Base-by-base conservation (phyloP, 2,888 invertebrate genomes). In the Sabellastarte sp. region DNA sequence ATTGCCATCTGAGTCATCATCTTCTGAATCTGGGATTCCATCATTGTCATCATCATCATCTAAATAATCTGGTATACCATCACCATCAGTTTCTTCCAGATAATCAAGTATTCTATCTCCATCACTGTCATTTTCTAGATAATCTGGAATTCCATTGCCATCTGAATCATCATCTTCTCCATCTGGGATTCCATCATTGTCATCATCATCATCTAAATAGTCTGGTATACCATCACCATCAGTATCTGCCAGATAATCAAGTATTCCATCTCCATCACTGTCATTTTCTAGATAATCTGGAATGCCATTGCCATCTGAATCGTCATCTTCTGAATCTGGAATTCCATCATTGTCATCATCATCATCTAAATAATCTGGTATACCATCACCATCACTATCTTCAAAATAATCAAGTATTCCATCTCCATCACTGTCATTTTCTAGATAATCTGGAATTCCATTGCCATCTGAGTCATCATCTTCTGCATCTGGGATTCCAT, bases 41-140 rank as follows among this genome's bases (percentile, higher is more conserved):
- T 80, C 80, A 69, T 80, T 79, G 0, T 77, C 80, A 73, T 79
- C 78, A 15, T 62, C 67, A 60, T 79, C 79, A 74, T 68, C 64
- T 32, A 50, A 31, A 26, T 60, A 20, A 63, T 69, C 73, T 1
- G 80, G 79, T 31, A 82, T 77, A 24, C 80, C 80, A 70, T 80
- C 80, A 1, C 77, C 80, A 73, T 79, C 78, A 15, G 63, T 67
- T 60, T 79, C 79, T 51, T 50, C 67, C 26, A 56, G 28, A 31
- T 71, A 56, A 33, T 76, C 75, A 1, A 73, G 73, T 30, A 76
- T 74, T 4, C 76, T 75, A 62, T 73, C 73, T 20, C 70, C 71
- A 60, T 71, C 70, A 0, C 32, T 41, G 32, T 67, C 61, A 41
- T 63, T 56, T 53, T 64, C 61, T n/a, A n/a, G 41, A 41, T 28